Conservation (phyloP, 2,888 invertebrate species). For the Cataglyphis livida region DNA sequence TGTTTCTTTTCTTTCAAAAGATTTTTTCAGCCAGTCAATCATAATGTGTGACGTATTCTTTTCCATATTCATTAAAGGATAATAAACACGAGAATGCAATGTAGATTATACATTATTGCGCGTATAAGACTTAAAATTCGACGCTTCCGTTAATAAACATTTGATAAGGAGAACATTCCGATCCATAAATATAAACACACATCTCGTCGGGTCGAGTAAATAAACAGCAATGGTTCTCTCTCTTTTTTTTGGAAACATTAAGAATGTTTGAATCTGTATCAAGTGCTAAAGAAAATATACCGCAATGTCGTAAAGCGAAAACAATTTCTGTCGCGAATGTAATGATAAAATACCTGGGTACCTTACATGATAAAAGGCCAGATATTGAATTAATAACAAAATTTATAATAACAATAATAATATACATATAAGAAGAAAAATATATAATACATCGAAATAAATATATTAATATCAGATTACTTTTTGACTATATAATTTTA, state of each 20-base stretch:
- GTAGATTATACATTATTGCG: not conserved
- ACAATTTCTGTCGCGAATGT: not conserved
- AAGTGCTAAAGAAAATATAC: not conserved
- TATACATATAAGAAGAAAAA: not conserved
- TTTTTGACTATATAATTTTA: not conserved
- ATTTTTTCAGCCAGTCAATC: not conserved
- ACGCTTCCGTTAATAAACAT: slow-evolving; percentile 7
- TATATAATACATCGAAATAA: not conserved
- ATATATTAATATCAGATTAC: not conserved
- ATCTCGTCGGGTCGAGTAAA: not conserved
- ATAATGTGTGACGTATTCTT: not conserved
- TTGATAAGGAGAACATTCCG: not conserved
- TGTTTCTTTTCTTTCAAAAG: not conserved
- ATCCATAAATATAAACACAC: slow-evolving; percentile 6
- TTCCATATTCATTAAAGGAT: not conserved
- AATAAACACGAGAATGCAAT: slow-evolving; percentile 5
- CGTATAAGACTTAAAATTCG: not conserved
- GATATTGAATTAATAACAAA: not conserved
- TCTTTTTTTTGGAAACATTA: not conserved
- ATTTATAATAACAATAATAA: too few species aligned
- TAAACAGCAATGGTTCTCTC: not conserved
- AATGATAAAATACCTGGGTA: not conserved
- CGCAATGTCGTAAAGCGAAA: not conserved
- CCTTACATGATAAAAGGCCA: not conserved
- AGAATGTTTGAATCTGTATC: slow-evolving; percentile 1